Conservation (phyloP, 23 tunicate genomes). For the Oikopleura dioica region DNA sequence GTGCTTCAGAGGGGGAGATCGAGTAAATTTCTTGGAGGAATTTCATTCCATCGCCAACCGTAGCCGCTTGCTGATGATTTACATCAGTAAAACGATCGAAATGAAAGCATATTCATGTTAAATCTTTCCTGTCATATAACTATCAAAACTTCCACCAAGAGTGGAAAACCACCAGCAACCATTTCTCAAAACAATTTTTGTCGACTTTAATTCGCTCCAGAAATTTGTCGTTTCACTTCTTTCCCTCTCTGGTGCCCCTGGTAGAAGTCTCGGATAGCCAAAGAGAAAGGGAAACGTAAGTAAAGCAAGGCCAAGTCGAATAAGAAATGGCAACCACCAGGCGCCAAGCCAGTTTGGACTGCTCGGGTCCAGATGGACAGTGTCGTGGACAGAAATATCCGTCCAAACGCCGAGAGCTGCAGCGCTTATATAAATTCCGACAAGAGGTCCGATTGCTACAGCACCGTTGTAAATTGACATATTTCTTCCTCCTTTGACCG, state of each 20-base stretch:
- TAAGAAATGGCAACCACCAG: background rate
- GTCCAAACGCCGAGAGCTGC: background rate
- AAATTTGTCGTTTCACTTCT: background rate
- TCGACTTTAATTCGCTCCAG: background rate
- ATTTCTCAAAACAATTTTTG: too few species aligned
- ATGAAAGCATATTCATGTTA: too few species aligned
- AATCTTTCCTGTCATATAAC: too few species aligned
- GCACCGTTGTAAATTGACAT: background rate
- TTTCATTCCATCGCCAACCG: background rate
- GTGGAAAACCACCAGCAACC: too few species aligned
- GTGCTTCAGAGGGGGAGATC: background rate
- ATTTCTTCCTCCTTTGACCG: background rate
- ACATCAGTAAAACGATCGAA: too few species aligned
- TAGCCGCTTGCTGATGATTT: too few species aligned
- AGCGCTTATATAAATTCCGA: background rate
- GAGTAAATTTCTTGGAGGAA: background rate
- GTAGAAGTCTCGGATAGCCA: background rate
- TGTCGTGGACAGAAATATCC: background rate
- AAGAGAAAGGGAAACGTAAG: background rate
- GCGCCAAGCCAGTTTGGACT: conserved; percentile 3
- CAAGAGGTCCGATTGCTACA: background rate
- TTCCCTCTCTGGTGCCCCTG: background rate
- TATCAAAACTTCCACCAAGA: too few species aligned
- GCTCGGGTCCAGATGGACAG: background rate
- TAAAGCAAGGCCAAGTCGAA: background rate